These are phyloP conservation scores for Drosophila picticornis DNA, from an alignment of 2,888 invertebrate species.

Conservation along the genomic window DNA sequence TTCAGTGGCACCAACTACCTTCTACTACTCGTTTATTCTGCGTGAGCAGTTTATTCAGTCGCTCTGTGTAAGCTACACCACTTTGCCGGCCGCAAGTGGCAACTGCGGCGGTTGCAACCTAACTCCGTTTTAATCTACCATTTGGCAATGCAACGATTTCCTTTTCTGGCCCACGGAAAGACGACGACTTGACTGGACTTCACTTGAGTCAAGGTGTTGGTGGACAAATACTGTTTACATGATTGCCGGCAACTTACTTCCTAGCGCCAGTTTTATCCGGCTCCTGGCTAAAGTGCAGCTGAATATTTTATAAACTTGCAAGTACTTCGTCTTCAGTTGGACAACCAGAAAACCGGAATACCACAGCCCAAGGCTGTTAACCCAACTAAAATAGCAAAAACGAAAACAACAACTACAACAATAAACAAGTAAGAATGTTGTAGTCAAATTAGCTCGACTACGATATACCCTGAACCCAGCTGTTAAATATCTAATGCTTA, in stretches of 20 bases:
- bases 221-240: conserved; percentile 67
- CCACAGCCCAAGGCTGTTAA: conserved; percentile 56
- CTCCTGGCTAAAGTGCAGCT: conserved; percentile 77
- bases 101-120: conserved; percentile 62
- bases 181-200: conserved; percentile 20
- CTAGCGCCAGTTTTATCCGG: conserved; percentile 61
- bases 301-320: conserved; percentile 81
- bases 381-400: conserved; percentile 35
- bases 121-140: conserved; percentile 76
- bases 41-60: conserved; percentile 45
- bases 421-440: not conserved
- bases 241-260: conserved; percentile 74
- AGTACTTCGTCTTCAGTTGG: conserved; percentile 71
- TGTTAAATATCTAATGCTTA: too few species aligned
- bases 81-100: conserved; percentile 49
- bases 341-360: conserved; percentile 30
- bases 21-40: conserved; percentile 11
- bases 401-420: conserved; percentile 7
- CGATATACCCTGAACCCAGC: too few species aligned
- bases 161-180: conserved; percentile 30
- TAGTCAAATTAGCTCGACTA: too few species aligned
- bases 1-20: not conserved
- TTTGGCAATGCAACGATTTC: conserved; percentile 68
- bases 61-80: conserved; percentile 47
- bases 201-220: conserved; percentile 59